These are phyloP conservation scores for Stenichneumon culpator DNA, from an alignment of 2,888 invertebrate genomes.

Conservation along the genomic window DNA sequence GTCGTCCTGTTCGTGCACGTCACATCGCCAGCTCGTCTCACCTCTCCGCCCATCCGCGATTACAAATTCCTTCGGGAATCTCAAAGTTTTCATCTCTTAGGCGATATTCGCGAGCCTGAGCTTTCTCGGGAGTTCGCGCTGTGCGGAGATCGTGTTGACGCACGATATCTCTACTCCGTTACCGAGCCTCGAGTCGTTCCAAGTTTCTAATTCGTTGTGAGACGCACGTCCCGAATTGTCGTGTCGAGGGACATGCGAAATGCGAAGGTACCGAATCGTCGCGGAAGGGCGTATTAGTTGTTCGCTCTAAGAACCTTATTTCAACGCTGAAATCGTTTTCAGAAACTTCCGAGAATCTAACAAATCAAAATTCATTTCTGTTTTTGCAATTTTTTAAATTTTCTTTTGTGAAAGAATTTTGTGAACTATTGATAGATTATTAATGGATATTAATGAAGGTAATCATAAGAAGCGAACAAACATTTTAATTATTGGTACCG, in stretches of 20 bases:
- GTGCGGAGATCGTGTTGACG: slow-evolving; percentile 59
- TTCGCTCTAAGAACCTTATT: not conserved
- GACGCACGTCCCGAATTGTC: slow-evolving; percentile 64
- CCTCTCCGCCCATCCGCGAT: slow-evolving; percentile 62
- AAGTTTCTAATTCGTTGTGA: slow-evolving; percentile 70
- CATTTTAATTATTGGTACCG: not conserved
- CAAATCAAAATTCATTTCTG: not conserved
- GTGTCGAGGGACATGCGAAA: slow-evolving; percentile 45
- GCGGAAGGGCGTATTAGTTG: not conserved
- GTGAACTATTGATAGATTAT: too few species aligned
- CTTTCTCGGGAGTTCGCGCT: slow-evolving; percentile 28
- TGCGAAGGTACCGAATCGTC: slow-evolving; percentile 17
- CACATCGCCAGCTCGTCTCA: slow-evolving; percentile 11
- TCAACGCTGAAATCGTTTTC: not conserved
- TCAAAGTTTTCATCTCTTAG: slow-evolving; percentile 75
- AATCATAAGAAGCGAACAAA: not conserved
- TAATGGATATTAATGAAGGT: too few species aligned
- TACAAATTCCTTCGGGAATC: slow-evolving; percentile 74
- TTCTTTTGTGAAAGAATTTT: not conserved
- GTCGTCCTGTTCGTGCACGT: slow-evolving; percentile 37
- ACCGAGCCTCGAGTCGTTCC: slow-evolving; percentile 51
- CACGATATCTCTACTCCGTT: slow-evolving; percentile 65
- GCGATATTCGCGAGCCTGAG: slow-evolving; percentile 39
- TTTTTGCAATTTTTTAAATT: not conserved
- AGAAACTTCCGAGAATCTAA: not conserved